Percentiles rank a stretch among this genome's conserved stretches.
Conservation (phyloP, 1,140 invertebrate species). For the Achroia grisella region DNA sequence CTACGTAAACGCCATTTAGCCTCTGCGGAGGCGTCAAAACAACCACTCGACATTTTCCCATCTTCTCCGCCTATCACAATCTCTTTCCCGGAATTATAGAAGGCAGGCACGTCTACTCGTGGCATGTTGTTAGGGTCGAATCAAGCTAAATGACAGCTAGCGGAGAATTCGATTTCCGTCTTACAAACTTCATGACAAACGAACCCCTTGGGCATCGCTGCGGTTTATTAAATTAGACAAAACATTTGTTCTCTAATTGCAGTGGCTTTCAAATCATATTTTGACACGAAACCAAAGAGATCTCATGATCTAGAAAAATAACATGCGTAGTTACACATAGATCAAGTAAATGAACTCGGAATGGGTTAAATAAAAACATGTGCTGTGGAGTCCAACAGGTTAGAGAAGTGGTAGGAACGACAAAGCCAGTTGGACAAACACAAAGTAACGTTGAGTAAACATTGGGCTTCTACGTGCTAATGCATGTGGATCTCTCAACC, state of each 20-base stretch:
- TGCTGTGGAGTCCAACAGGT: slow-evolving; percentile 25
- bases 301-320: too few species aligned
- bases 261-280: not conserved
- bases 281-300: too few species aligned
- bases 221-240: slow-evolving; percentile 13
- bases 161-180: slow-evolving; percentile 16
- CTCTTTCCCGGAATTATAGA: slow-evolving; percentile 5
- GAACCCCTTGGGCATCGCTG: not conserved
- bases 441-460: slow-evolving; percentile 37
- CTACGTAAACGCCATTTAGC: slow-evolving; percentile 13
- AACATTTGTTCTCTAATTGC: slow-evolving; percentile 5
- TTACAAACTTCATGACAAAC: slow-evolving; percentile 9
- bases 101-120: slow-evolving; percentile 5
- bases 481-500: slow-evolving; percentile 18
- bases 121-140: slow-evolving; percentile 12
- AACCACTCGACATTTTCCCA: slow-evolving; percentile 12
- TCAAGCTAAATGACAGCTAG: slow-evolving; percentile 14
- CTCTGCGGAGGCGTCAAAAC: slow-evolving; percentile 13
- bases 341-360: too few species aligned
- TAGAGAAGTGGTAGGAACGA: slow-evolving; percentile 23
- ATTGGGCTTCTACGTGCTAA: slow-evolving; percentile 38
- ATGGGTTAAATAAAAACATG: slow-evolving; percentile 10
- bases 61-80: slow-evolving; percentile 7
- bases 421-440: slow-evolving; percentile 38
- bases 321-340: too few species aligned